A percentile compares a stretch with the other conserved stretches of the same genome.
Conservation (phyloP, 2,113 vertebrate species). For the Stigmatopora nigra region DNA sequence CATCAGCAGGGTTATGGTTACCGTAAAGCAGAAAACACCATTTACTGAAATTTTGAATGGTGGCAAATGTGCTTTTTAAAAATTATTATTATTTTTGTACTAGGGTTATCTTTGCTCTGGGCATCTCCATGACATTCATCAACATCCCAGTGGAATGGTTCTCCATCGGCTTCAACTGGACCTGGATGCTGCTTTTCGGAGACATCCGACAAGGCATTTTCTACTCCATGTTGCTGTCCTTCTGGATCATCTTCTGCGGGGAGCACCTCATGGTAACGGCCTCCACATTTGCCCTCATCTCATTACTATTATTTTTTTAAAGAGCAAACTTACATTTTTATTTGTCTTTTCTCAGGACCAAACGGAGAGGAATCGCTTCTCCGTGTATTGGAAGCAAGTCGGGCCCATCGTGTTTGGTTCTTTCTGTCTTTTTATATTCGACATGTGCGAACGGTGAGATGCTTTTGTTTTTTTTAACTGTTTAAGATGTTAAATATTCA, state of each 20-base stretch:
- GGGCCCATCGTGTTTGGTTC: slow-evolving; percentile 92
- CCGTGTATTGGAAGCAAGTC: slow-evolving; percentile 96
- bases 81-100: neutral
- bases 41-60: too few species aligned
- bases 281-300: neutral
- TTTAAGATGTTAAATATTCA: neutral
- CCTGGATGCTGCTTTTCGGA: slow-evolving; percentile 96
- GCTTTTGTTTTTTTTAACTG: neutral
- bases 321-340: neutral
- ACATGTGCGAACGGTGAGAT: slow-evolving; percentile 97
- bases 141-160: slow-evolving; percentile 98
- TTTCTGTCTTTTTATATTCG: slow-evolving; percentile 96
- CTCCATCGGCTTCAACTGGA: slow-evolving; percentile 95
- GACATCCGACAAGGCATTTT: slow-evolving; percentile 97
- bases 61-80: too few species aligned
- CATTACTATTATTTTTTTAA: slow-evolving; percentile 7
- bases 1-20: too few species aligned
- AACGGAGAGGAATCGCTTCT: slow-evolving; percentile 85
- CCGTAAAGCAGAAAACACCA: too few species aligned
- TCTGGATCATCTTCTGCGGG: slow-evolving; percentile 99
- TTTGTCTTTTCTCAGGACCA: slow-evolving; percentile 76
- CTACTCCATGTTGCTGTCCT: slow-evolving; percentile 96
- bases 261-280: slow-evolving; percentile 93
- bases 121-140: slow-evolving; percentile 98
- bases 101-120: slow-evolving; percentile 93